A percentile compares a stretch with the other conserved stretches of the same genome.
Conservation (phyloP, 2,113 vertebrate species). For the Maccullochella peelii region DNA sequence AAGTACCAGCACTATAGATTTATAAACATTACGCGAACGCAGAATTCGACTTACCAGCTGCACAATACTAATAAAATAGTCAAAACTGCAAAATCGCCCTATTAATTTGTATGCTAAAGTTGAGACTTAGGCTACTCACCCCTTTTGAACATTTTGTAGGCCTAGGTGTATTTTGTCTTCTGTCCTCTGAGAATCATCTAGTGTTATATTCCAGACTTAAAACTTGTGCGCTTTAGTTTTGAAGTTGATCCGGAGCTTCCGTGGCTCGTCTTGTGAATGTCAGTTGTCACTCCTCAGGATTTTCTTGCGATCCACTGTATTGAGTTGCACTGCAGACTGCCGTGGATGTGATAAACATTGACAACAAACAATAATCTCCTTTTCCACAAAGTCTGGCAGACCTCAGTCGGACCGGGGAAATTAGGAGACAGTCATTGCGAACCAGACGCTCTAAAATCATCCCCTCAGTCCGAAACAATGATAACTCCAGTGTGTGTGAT, state of each 20-base stretch:
- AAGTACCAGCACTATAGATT: neutral
- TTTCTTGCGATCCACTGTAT: constrained; percentile 30
- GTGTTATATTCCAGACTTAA: constrained; percentile 81
- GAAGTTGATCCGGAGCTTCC: constrained; percentile 68
- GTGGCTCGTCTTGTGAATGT: constrained; percentile 47
- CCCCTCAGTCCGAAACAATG: constrained; percentile 28
- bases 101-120: constrained; percentile 38
- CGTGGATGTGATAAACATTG: constrained; percentile 2
- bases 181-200: constrained; percentile 81
- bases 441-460: constrained; percentile 34
- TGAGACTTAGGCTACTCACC: constrained; percentile 79
- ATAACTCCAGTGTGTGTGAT: constrained; percentile 51
- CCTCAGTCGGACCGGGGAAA: constrained; percentile 36
- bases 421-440: constrained; percentile 26
- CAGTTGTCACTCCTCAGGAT: constrained; percentile 62
- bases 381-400: constrained; percentile 61
- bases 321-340: constrained; percentile 37
- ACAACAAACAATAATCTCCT: constrained; percentile 39
- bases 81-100: neutral
- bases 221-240: constrained; percentile 70
- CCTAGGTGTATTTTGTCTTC: constrained; percentile 70
- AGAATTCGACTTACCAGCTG: neutral
- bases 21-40: neutral
- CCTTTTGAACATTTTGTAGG: constrained; percentile 84
- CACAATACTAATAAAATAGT: neutral